Evolutionary conservation across 2,797 vertebrate species (phyloP), one percentile per base, ranked within the genome.

Genomic region (Pantherophis alleghaniensis): DNA sequence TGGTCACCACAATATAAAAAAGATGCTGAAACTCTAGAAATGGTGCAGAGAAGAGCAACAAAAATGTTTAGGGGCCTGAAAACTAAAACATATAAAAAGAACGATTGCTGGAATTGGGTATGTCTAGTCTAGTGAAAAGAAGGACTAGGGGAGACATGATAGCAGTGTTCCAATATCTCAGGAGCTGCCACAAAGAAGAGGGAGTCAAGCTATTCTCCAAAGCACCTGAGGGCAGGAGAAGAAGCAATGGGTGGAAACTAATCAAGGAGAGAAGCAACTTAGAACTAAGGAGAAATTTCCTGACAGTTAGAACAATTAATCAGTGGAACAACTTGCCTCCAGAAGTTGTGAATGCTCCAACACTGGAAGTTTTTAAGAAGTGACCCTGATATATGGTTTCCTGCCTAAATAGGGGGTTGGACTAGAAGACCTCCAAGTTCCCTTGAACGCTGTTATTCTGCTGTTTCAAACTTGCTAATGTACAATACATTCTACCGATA

Each of bases 61-160:
- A 14, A 66, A 4, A 66, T 13, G 28, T 13, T 66, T 13, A 66
- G 26, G 12, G 28, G 61, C 28, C 12, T 66, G 61, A 11, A 63
- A 6, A 11, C 11, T 63, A 13, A 66, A 66, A 16, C 28, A 6
- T 66, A 66, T 2, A 42, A 42, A 5, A n/a, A 2, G 13, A n/a
- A 14, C 0, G 0, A 1, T n/a, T n/a, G 63, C 63, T 6, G 28
- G 28, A 66, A 66, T 0, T 66, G 63, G 28, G 2, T 2, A n/a
- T n/a, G 28, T 66, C 28, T 14, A 14, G 12, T n/a, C 1, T 2
- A 66, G 1, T 16, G 5, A 66, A 14, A 16, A n/a, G 28, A 66
- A 66, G 28, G 63, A 66, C 5, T 1, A 66, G 28, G 63, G 0
- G 63, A 0, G 63, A 66, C 28, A 66, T 16, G 13, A 6, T 66